Percentiles rank a stretch among this genome's conserved stretches.
Conservation (phyloP, 2,113 vertebrate species). For the Sorex araneus region DNA sequence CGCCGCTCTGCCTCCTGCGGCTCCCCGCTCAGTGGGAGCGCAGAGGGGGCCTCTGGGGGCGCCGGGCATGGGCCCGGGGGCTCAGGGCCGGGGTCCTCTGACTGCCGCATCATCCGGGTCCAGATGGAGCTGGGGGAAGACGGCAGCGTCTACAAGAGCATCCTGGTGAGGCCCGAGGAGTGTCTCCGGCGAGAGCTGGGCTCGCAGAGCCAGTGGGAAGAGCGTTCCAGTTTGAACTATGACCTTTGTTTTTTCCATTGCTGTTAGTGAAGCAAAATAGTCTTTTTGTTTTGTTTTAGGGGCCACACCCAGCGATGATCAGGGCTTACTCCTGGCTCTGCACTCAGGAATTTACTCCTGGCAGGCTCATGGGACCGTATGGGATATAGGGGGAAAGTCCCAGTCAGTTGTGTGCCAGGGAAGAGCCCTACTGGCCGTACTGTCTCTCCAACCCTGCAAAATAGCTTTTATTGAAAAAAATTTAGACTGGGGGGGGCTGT, state of each 20-base stretch:
- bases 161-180: constrained; percentile 90
- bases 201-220: not conserved
- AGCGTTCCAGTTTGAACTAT: not conserved
- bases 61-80: constrained; percentile 71
- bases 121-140: constrained; percentile 93
- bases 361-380: too few relatives aligned
- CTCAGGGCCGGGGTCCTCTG: constrained; percentile 86
- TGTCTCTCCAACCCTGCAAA: too few relatives aligned
- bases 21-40: constrained; percentile 80
- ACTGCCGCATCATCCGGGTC: constrained; percentile 93
- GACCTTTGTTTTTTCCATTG: not conserved
- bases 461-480: too few relatives aligned
- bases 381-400: too few relatives aligned
- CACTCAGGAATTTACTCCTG: too few relatives aligned
- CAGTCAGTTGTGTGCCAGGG: too few relatives aligned
- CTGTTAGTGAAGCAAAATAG: too few relatives aligned
- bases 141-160: constrained; percentile 95
- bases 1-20: constrained; percentile 96
- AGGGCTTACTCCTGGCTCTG: too few relatives aligned
- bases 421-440: too few relatives aligned
- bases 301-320: too few relatives aligned
- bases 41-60: constrained; percentile 88
- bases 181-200: not conserved
- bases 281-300: too few relatives aligned
- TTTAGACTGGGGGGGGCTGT: too few relatives aligned